Conservation (phyloP, 2,888 invertebrate genomes). For the Caradrina kadenii region DNA sequence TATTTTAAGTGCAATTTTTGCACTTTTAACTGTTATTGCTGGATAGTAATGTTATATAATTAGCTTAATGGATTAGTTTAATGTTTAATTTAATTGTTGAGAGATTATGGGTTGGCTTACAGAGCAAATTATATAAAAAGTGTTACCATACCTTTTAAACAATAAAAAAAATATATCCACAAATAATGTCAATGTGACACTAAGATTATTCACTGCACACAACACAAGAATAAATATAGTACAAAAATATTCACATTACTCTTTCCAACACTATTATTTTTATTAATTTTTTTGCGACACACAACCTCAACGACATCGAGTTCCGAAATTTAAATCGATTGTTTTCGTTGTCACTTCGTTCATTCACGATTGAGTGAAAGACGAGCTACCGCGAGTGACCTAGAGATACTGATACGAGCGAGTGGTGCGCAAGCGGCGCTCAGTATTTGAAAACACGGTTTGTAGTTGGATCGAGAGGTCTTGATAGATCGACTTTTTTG, state of each 20-base stretch:
- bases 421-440: conserved; percentile 75
- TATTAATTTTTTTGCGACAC: conserved; percentile 4
- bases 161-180: neutral
- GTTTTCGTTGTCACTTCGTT: conserved; percentile 54
- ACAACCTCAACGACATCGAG: conserved; percentile 1
- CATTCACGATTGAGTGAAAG: conserved; percentile 53
- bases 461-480: conserved; percentile 35
- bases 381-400: conserved; percentile 78
- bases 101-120: no score
- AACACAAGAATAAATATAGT: conserved; percentile 1
- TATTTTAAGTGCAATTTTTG: no score
- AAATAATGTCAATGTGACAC: conserved; percentile 4
- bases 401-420: conserved; percentile 79
- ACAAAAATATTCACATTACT: neutral
- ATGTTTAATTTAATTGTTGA: no score
- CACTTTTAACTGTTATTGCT: no score
- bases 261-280: conserved; percentile 11
- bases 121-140: neutral
- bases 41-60: no score
- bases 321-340: conserved; percentile 28
- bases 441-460: conserved; percentile 75
- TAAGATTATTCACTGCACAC: conserved; percentile 28
- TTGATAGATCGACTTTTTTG: conserved; percentile 67
- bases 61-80: no score
- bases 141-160: conserved; percentile 17